Conservation (phyloP, 2,797 vertebrate species). For the Squalus acanthias region DNA sequence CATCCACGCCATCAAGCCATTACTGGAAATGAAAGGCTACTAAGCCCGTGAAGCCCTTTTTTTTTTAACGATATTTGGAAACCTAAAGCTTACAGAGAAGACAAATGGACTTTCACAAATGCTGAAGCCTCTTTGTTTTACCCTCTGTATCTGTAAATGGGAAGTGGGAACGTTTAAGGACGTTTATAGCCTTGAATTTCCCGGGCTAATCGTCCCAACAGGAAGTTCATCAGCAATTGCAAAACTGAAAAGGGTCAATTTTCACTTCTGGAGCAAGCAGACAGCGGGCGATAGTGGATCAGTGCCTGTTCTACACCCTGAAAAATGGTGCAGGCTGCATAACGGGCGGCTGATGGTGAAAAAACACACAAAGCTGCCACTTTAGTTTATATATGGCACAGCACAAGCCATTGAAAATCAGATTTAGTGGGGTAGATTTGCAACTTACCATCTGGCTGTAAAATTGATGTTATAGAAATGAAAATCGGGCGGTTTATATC, state of each 20-base stretch:
- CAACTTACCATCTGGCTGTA: background rate
- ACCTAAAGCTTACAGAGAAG: background rate
- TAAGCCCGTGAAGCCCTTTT: background rate
- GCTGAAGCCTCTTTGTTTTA: background rate
- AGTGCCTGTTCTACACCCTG: background rate
- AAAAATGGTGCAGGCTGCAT: background rate
- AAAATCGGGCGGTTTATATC: too few species aligned
- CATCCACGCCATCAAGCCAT: background rate
- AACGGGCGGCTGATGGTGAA: background rate
- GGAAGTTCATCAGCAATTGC: too few species aligned
- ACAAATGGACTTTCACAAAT: too few species aligned
- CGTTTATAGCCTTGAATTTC: too few species aligned
- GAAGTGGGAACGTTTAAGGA: background rate
- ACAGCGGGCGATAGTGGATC: background rate
- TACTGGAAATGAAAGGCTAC: background rate
- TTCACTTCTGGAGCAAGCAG: too few species aligned
- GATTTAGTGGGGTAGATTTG: background rate
- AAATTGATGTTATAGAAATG: background rate
- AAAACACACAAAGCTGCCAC: background rate
- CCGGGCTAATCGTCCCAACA: too few species aligned
- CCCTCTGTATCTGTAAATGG: background rate
- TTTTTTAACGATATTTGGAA: background rate
- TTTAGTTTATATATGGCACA: background rate
- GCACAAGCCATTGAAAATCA: background rate
- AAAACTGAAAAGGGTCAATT: too few species aligned